Base-by-base conservation (phyloP, 2,113 vertebrate species). In the Dicentrarchus labrax region DNA sequence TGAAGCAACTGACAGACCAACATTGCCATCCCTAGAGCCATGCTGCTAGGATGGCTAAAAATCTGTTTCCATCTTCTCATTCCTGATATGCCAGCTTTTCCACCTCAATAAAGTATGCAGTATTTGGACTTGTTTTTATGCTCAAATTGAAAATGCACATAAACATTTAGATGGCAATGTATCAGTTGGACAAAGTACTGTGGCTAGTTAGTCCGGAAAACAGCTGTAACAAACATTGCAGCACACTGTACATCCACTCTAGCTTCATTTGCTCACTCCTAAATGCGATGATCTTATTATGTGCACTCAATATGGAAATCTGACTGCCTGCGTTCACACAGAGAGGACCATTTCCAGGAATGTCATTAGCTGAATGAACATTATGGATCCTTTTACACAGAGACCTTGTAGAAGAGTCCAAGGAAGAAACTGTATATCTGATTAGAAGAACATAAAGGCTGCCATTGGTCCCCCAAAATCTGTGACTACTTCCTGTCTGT, bases 401-500 rank as follows among this genome's bases (percentile, higher is more conserved):
- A 54, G 62, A 73, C 22, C 36, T 39, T 41, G n/a, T 56, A 38
- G n/a, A 68, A 38, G 59, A 53, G 70, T 86, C 41, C 43, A 75
- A 30, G 13, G 22, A 39, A 41, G 30, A 70, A 82, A 74, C 48
- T 12, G 4, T 59, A 2, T 30, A 15, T 69, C 10, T 6, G 8
- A 77, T 69, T 5, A n/a, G 15, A 6, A 43, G 2, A 19, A 16
- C 61, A 65, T 3, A 21, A 7, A 68, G 2, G 38, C 45, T 36
- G 56, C 0, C 8, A 45, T 69, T 45, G 43, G 78, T 74, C 47
- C 0, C 1, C 6, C 41, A 41, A 30, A 51, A 15, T 82, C 7
- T 50, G 54, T 39, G 56, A 16, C 50, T 57, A 8, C 74, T 62
- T 85, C 59, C 80, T 48, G 70, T 69, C 76, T 70, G 70, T 61